Base-by-base conservation (phyloP, 2,797 vertebrate species). In the Nasua narica region DNA sequence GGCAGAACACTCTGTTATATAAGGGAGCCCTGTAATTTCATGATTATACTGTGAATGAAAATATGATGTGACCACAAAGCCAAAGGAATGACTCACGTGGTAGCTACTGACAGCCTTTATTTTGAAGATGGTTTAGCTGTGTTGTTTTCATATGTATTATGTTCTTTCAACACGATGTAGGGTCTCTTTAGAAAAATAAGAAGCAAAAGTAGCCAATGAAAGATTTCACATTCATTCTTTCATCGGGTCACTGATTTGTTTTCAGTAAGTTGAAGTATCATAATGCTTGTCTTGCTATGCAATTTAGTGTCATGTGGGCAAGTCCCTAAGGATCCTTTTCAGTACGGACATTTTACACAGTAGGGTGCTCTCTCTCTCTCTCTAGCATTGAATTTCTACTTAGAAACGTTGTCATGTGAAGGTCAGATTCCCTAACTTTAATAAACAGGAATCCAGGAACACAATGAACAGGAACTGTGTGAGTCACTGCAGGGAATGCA, bases 391-490 rank as follows among this genome's bases (percentile, higher is more conserved):
- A 93, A 85, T 94, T 96, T 96, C 83, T 95, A 0, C 78, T 91
- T 83, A 92, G 70, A 76, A 74, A 23, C 81, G 43, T 87, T 95
- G 96, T 89, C 56, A 9, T 83, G 81, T 72, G 32, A 92, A 94
- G 54, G 87, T 40, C 77, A 77, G 84, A 94, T 96, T 70, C 96
- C 84, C 72, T 72, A 93, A 79, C 69, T 90, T 54, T 77, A 88
- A 92, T 90, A 93, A 97, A 90, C 97, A 97, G 97, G 95, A 97
- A 97, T 87, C 85, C 62, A 87, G 90, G 82, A 48, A 74, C 90
- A 97, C 97, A 96, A 88, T 86, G 96, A 87, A 92, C 97, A 98
- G 96, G 93, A 96, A 94, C 74, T 94, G 67, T 89, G 87, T 97
- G 96, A 98, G 96, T 97, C 97, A 97, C 84, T 56, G 92, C 76